Conservation (phyloP, 2,888 invertebrate species). For the Sphaerophoria rueppellii region DNA sequence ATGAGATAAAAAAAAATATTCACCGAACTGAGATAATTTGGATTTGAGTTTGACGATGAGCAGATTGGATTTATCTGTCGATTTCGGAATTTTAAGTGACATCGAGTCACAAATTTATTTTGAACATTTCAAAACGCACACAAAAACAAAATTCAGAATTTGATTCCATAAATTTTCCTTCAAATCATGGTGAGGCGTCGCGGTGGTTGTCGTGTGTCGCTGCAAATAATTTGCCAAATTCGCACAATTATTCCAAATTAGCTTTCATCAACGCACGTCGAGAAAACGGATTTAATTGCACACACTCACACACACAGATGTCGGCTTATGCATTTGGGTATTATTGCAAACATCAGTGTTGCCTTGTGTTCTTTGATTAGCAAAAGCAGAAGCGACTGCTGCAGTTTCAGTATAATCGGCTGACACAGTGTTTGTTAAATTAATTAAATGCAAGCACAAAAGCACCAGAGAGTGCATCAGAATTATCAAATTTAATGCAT, state of each 20-base stretch:
- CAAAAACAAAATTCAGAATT: not conserved
- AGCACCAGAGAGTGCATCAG: conserved; percentile 7
- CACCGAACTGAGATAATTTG: not conserved
- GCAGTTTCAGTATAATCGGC: conserved; percentile 35
- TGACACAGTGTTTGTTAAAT: conserved; percentile 32
- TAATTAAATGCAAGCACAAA: conserved; percentile 48
- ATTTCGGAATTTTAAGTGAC: not conserved
- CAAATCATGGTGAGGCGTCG: not conserved
- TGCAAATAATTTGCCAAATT: not conserved
- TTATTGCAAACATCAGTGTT: not conserved
- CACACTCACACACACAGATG: conserved; percentile 6
- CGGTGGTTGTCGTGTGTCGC: not conserved
- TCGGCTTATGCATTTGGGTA: not conserved
- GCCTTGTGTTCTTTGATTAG: conserved; percentile 9
- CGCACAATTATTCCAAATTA: conserved; percentile 13
- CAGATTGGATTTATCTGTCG: not conserved
- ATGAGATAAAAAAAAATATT: not conserved
- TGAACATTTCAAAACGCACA: not conserved
- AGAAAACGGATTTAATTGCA: conserved; percentile 5
- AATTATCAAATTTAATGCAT: conserved; percentile 15
- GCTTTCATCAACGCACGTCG: conserved; percentile 5
- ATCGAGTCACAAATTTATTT: not conserved
- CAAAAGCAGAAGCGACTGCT: not conserved
- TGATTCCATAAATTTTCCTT: not conserved
- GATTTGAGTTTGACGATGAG: not conserved